These are phyloP conservation scores for Harpalus rufipes DNA, from an alignment of 2,888 invertebrate species.

Conservation along the genomic window DNA sequence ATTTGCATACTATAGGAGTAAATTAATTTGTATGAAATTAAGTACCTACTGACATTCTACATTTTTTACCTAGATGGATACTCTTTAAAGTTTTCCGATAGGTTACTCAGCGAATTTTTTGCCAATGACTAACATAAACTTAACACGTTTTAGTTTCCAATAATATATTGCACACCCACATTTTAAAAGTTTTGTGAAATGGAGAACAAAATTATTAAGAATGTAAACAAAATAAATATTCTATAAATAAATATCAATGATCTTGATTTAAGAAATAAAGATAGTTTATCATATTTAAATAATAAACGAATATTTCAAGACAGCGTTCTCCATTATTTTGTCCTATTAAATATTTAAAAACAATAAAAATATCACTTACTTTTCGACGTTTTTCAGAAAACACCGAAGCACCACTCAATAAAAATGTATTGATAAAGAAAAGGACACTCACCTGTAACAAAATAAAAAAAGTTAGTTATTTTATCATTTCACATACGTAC, in stretches of 20 bases:
- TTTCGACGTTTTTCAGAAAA: background rate
- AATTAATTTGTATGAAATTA: slow-evolving; percentile 63
- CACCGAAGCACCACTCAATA: background rate
- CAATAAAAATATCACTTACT: background rate
- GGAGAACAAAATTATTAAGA: too few species aligned
- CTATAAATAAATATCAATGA: too few species aligned
- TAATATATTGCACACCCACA: background rate
- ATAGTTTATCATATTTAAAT: too few species aligned
- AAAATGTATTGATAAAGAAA: background rate
- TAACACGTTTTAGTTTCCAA: background rate
- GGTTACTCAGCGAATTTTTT: background rate
- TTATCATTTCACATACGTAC: background rate
- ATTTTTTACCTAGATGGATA: background rate
- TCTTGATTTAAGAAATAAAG: too few species aligned
- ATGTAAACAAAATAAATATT: too few species aligned
- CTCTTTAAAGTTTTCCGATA: slow-evolving; percentile 27
- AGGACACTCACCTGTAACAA: slow-evolving; percentile 47
- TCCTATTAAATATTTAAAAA: background rate
- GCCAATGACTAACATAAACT: background rate
- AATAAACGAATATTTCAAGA: too few species aligned
- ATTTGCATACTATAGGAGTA: slow-evolving; percentile 59
- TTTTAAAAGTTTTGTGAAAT: too few species aligned
- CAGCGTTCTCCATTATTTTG: too few species aligned
- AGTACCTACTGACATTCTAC: slow-evolving; percentile 38
- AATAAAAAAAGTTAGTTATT: slow-evolving; percentile 9